These are phyloP conservation scores for Phoronis australis DNA, from an alignment of 2,888 invertebrate species.

Conservation along the genomic window DNA sequence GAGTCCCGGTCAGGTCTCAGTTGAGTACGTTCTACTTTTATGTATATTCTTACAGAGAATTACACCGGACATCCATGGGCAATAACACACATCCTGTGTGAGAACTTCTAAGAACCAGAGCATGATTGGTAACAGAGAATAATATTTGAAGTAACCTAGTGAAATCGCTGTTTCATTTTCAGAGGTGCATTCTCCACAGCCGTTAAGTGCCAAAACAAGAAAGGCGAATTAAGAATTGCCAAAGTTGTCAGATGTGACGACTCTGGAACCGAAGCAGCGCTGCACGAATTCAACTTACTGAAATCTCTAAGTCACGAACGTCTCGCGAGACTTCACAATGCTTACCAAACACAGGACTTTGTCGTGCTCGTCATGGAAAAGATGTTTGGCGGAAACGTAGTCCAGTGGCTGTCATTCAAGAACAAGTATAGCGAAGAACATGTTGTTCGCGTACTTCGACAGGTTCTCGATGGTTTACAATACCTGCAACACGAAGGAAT, in stretches of 20 bases:
- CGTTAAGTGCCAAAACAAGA: slow-evolving; percentile 15
- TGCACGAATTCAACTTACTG: slow-evolving; percentile 78
- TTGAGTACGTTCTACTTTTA: no score
- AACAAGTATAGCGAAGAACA: slow-evolving; percentile 91
- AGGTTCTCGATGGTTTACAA: slow-evolving; percentile 61
- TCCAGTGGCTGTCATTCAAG: slow-evolving; percentile 79
- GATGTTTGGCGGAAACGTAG: slow-evolving; percentile 80
- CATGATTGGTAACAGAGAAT: not conserved
- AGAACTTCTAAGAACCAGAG: not conserved
- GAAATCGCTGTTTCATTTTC: slow-evolving; percentile 19
- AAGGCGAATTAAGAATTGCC: slow-evolving; percentile 68
- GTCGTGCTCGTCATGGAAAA: slow-evolving; percentile 54
- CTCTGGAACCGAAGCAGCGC: slow-evolving; percentile 57
- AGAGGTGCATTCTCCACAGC: slow-evolving; percentile 83
- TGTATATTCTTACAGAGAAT: no score
- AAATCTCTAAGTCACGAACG: slow-evolving; percentile 75
- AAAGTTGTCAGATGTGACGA: slow-evolving; percentile 61
- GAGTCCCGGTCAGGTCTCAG: no score
- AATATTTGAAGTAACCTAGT: no score
- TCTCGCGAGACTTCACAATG: slow-evolving; percentile 61
- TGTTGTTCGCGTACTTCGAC: slow-evolving; percentile 79
- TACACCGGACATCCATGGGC: no score
- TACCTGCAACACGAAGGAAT: slow-evolving; percentile 89
- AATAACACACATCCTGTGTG: no score
- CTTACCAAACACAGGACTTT: slow-evolving; percentile 53